Base-by-base conservation (phyloP, 2,113 vertebrate species). In the Condylura cristata region DNA sequence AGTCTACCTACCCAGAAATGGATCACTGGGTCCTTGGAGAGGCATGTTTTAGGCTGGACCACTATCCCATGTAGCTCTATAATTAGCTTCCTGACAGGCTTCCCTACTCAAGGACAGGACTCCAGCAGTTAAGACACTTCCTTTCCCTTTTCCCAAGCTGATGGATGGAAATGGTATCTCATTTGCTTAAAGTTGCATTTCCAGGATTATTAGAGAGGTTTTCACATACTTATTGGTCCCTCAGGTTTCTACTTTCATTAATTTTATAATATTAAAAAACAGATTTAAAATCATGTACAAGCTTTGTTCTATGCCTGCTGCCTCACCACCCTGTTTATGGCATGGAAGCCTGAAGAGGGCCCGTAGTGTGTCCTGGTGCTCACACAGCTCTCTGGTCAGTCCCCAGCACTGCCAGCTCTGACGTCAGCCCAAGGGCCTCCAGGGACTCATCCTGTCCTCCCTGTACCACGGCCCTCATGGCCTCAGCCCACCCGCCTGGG, bases 171-270 rank as follows among this genome's bases (percentile, higher is more conserved):
- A 39, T 5, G 24, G 53, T 6, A 13, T 51, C n/a, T 72, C 32
- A 30, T 66, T 95, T 46, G 8, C 32, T 75, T 82, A 34, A 82
- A 48, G 86, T 76, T 71, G 1, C 66, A 41, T 86, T 46, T 6
- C 28, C 16, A 6, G 75, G 48, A 89, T 34, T 81, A 75, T 51
- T 70, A 85, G 68, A 88, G 78, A 82, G 5, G 16, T 22, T 89
- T 44, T 63, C n/a, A 79, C 41, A 48, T 32, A 14, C 24, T 71
- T 51, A 14, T n/a, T 89, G 44, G 41, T 22, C n/a, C 28, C 28
- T 81, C 80, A 30, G 22, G 0, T 87, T 90, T 71, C 78, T 85
- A 79, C 37, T 82, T 65, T 70, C 22, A 58, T 89, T 93, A 82
- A 76, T 51, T 76, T 61, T 76, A 44, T 34, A 71, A 76, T 34